These are phyloP conservation scores for Rhinichthys klamathensis DNA, from an alignment of 2,113 vertebrate genomes.

Conservation along the genomic window DNA sequence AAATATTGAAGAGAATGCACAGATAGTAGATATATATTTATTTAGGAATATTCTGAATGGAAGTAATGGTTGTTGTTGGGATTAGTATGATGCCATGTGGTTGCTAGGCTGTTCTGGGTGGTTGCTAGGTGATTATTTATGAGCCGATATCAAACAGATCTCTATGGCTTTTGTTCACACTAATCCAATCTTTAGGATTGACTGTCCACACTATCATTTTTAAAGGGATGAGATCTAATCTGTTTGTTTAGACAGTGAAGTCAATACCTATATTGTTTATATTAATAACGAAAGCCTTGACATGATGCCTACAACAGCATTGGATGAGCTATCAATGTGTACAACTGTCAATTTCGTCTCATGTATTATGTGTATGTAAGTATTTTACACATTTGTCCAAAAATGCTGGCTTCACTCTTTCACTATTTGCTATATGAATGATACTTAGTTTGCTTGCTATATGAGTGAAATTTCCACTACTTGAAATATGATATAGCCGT, in stretches of 20 bases:
- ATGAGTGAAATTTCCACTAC: neutral
- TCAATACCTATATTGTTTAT: neutral
- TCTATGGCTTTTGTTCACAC: neutral
- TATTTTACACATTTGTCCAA: constrained; percentile 1
- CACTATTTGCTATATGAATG: neutral
- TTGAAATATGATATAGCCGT: neutral
- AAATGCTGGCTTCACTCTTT: neutral
- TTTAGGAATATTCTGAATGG: neutral
- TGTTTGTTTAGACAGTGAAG: neutral
- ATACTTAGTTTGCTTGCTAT: neutral
- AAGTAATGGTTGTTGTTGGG: neutral
- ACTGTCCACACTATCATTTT: constrained; percentile 2
- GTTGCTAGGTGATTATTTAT: neutral
- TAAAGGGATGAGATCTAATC: neutral
- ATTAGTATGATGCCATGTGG: neutral
- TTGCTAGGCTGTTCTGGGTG: neutral
- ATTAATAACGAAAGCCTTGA: neutral
- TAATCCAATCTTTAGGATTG: constrained; percentile 1
- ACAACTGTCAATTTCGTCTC: neutral
- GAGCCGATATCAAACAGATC: neutral
- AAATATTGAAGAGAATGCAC: neutral
- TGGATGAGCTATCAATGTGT: neutral
- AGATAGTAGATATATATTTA: neutral
- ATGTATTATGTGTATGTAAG: neutral
- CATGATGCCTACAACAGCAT: neutral